These are phyloP conservation scores for Dasyurus viverrinus DNA, from an alignment of 2,113 vertebrate species.

Conservation along the genomic window DNA sequence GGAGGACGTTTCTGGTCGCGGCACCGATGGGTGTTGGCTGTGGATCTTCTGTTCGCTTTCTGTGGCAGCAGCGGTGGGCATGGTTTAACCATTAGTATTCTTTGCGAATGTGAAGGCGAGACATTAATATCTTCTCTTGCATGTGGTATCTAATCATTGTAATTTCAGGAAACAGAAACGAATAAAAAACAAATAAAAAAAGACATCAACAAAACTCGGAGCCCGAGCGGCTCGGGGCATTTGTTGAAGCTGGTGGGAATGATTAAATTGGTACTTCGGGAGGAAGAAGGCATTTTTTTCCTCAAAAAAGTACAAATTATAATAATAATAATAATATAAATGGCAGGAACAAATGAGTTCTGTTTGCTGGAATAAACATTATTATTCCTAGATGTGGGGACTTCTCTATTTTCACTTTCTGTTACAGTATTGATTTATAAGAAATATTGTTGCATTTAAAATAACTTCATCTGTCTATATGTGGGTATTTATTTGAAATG, in stretches of 20 bases:
- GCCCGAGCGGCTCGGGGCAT: constrained; percentile 65
- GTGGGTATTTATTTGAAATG: constrained; percentile 99
- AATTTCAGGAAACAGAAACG: constrained; percentile 99
- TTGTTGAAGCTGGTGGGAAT: constrained; percentile 86
- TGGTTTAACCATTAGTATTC: constrained; percentile 89
- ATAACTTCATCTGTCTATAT: constrained; percentile 89
- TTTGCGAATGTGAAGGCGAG: constrained; percentile 88
- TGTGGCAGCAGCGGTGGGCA: constrained; percentile 87
- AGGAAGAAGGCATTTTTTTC: constrained; percentile 62
- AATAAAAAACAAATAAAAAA: constrained; percentile 13
- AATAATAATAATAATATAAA: constrained; percentile 84
- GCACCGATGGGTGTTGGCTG: constrained; percentile 74
- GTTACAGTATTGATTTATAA: constrained; percentile 97
- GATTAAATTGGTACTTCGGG: constrained; percentile 82
- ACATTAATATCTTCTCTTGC: constrained; percentile 86
- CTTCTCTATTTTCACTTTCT: constrained; percentile 92
- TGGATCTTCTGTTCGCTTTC: constrained; percentile 77
- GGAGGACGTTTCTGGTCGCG: constrained; percentile 76
- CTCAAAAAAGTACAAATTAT: constrained; percentile 72
- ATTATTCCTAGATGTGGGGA: constrained; percentile 93
- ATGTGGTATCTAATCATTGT: constrained; percentile 89
- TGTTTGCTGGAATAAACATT: constrained; percentile 97
- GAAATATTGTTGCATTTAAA: constrained; percentile 95
- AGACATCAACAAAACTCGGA: constrained; percentile 85
- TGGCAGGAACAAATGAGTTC: constrained; percentile 86